A percentile compares a stretch with the other conserved stretches of the same genome.
Evolutionary conservation across 2,113 vertebrate genomes (phyloP).

Genomic region (Alosa alosa): DNA sequence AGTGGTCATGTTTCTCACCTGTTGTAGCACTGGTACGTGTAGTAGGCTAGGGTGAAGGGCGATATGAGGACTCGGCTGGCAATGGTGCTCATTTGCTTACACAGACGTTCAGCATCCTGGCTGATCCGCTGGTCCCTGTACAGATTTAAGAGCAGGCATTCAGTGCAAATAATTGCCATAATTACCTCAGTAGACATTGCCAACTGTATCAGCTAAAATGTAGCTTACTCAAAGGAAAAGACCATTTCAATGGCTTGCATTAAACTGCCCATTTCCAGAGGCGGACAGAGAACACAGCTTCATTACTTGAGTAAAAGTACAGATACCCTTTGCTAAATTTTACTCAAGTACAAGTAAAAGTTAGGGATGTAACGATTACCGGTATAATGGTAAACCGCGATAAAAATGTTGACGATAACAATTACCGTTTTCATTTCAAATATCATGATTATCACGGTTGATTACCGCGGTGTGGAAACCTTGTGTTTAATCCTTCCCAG

Average conservation of each 20-base stretch:
- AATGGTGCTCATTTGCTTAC: conserved; percentile 90
- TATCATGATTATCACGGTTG: too few species aligned
- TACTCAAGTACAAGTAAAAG: too few species aligned
- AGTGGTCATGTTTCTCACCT: conserved; percentile 70
- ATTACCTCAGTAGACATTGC: neutral
- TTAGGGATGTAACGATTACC: too few species aligned
- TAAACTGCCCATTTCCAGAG: neutral
- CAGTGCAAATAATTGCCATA: neutral
- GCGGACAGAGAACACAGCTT: too few species aligned
- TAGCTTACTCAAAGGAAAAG: too few species aligned
- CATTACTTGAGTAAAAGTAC: too few species aligned
- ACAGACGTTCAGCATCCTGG: conserved; percentile 91
- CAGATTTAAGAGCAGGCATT: neutral
- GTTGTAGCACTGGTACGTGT: conserved; percentile 89
- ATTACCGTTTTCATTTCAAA: too few species aligned
- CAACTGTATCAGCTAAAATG: neutral
- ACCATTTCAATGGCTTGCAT: neutral
- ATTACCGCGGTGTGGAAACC: too few species aligned
- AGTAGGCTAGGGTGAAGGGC: conserved; percentile 88
- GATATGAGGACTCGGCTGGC: conserved; percentile 85
- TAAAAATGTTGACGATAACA: too few species aligned
- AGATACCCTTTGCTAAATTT: too few species aligned
- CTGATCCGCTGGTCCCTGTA: conserved; percentile 96
- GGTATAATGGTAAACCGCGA: too few species aligned
- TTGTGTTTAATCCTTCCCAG: too few species aligned